A percentile compares a stretch with the other conserved stretches of the same genome.
These are phyloP conservation scores for Rhea pennata DNA, from an alignment of 2,113 vertebrate species.

Conservation along the genomic window DNA sequence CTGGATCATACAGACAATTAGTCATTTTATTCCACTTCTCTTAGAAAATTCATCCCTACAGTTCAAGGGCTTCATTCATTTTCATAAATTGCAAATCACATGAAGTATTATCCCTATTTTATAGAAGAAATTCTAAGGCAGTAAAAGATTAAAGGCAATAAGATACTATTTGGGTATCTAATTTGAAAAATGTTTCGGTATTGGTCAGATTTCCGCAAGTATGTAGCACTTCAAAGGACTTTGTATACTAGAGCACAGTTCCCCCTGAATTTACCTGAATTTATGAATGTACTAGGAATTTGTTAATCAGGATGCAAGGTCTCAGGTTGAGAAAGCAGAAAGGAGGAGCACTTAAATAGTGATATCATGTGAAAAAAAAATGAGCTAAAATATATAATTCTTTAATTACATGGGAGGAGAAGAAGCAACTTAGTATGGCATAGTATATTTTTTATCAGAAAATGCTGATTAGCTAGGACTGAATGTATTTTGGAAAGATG, in stretches of 20 bases:
- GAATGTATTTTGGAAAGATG: not conserved
- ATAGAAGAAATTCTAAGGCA: not conserved
- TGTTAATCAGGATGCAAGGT: rapidly evolving
- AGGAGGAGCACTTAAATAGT: not conserved
- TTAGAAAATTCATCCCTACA: not conserved
- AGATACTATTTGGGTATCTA: not conserved
- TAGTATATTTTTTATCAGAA: not conserved
- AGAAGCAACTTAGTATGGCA: not conserved
- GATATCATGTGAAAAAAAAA: not conserved
- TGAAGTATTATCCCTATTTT: not conserved
- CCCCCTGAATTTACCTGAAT: not conserved
- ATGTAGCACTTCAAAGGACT: not conserved
- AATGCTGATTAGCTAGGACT: not conserved
- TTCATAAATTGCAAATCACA: not conserved
- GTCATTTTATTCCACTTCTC: not conserved
- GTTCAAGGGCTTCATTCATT: not conserved
- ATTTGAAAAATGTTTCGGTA: not conserved
- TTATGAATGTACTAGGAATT: not conserved
- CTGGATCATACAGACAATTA: not conserved
- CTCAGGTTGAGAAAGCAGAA: not conserved
- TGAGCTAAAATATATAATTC: not conserved
- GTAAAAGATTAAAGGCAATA: not conserved
- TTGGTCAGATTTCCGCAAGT: not conserved
- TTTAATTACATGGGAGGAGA: not conserved
- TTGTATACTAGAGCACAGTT: not conserved